Evolutionary conservation across 2,113 vertebrate species (phyloP).

Genomic region (Lagenorhynchus albirostris): DNA sequence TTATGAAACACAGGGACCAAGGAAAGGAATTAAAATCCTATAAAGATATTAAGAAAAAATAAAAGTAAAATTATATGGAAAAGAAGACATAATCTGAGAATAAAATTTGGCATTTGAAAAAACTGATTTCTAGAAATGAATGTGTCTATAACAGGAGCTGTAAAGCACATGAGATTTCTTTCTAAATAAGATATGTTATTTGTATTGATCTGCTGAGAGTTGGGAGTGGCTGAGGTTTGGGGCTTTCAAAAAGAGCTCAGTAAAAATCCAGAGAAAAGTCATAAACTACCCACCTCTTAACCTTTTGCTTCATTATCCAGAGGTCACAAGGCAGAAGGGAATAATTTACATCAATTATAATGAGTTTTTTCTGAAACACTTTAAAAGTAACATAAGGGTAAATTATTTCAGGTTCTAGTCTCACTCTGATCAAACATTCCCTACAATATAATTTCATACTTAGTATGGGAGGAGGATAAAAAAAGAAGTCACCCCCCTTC

Average conservation of each 20-base stretch:
- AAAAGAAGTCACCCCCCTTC: neutral
- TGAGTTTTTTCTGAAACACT: neutral
- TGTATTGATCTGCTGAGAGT: neutral
- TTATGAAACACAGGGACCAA: neutral
- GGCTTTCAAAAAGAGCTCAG: neutral
- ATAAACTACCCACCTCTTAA: neutral
- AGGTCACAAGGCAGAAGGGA: neutral
- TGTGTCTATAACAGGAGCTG: neutral
- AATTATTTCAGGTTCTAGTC: neutral
- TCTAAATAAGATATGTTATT: neutral
- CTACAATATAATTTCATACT: neutral
- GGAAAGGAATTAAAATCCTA: slow-evolving; percentile 1
- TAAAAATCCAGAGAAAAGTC: neutral
- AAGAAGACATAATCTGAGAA: neutral
- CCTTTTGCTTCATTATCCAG: neutral
- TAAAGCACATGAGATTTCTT: neutral
- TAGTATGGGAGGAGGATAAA: neutral
- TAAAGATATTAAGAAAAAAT: neutral
- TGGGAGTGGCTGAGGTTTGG: neutral
- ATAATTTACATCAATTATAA: neutral
- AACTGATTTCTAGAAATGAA: slow-evolving; percentile 18
- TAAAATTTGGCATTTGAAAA: neutral
- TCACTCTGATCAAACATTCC: neutral
- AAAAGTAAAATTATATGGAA: neutral
- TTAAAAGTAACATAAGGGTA: neutral